Base-by-base conservation (phyloP, 2,888 invertebrate species). In the Mesochorus sp. region DNA sequence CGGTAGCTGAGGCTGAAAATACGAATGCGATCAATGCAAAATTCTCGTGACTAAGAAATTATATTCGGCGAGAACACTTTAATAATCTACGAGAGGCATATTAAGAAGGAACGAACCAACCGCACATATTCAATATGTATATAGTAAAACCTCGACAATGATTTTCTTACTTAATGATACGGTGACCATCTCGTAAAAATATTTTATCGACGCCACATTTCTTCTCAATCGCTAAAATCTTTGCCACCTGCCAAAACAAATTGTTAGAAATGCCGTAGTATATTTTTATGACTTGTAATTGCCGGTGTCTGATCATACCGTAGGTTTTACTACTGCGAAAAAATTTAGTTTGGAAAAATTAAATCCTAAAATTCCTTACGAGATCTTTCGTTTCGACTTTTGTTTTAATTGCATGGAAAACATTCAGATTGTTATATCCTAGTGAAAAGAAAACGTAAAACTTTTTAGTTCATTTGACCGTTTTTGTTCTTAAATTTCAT, bases 161-260 rank as follows among this genome's bases (percentile, higher is more conserved):
- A 49, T 47, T 31, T 53, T 44, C 3, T 37, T 55, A 8, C 8
- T 44, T 47, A 64, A 70, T 37, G 47, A 53, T 74, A 74, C 53
- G 64, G 17, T 53, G 73, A 76, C 59, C 51, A 31, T 47, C 73
- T 78, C 68, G 61, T 80, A 71, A 78, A 78, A 73, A 70, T 68
- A 80, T 80, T 81, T n/a, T 74, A 79, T 80, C 76, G 71, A 24
- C 19, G 39, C 53, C 55, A 76, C 71, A 72, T 76, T 61, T 74
- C 59, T 64, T 24, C 26, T 8, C 42, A 44, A 51, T 59, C 34
- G 55, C 26, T 47, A 3, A 26, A 34, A 47, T 49, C 42, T 64
- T 59, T 64, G 55, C 24, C 49, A 19, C n/a, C 71, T 76, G 71
- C 68, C 71, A 77, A 79, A 75, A 72, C 57, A 62, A 72, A 79